Evolutionary conservation across 2,113 vertebrate species (phyloP), one percentile per base, ranked within the genome.

Genomic region (Clarias batrachus): DNA sequence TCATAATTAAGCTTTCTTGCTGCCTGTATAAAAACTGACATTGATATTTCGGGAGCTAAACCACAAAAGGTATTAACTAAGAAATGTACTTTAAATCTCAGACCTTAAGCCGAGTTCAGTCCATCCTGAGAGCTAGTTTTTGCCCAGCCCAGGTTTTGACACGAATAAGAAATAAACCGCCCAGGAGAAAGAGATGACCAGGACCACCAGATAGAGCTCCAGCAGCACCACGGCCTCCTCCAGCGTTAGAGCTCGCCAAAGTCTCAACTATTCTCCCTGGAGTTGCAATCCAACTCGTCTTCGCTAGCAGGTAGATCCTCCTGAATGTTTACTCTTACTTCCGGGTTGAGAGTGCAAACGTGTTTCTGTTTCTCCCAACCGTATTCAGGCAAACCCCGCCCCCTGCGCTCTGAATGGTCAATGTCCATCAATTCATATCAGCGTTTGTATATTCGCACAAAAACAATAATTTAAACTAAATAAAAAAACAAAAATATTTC

Each of bases 181-280:
- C 94, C 95, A 95, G 0, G 95, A 96, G 89, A 95, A 95, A 23
- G 94, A 95, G 82, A 95, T 94, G 3, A 96, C 87, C 94, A 96
- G 94, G 0, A 95, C 92, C 83, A 95, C 94, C 84, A 96, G 90
- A 88, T 95, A 96, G 0, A 96, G 90, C 82, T 96, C 95, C 89
- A 95, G 57, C 83, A 96, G 83, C 11, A 91, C 93, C 25, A 95
- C 92, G 23, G 93, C 94, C 84, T 94, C 94, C 93, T 94, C 94
- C 94, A 95, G 94, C 94, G 88, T 94, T 95, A 85, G 25, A 82
- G 3, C 21, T 68, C 62, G 14, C 52, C 3, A 21, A 60, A 33
- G 30, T 33, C 52, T 3, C 6, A 81, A 5, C 57, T 14, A 41
- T 25, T 25, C 21, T 12, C 27, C 11, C 76, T 59, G 54, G 76